phyloP scores from a whole-genome alignment of 2,113 vertebrate species.

The Origma solitaria region DNA sequence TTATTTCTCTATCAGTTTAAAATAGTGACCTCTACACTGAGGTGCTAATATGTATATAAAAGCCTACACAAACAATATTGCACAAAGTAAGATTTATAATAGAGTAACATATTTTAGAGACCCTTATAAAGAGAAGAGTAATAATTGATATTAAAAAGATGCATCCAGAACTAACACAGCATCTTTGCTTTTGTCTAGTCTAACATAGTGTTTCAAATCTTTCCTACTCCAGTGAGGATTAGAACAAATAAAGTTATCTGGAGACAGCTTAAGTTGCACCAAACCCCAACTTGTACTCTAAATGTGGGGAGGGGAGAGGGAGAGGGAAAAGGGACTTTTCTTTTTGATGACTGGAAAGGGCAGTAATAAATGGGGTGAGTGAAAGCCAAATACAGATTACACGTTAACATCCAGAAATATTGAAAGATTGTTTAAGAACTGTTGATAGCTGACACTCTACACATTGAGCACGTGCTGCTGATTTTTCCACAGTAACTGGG shows the following conservation, averaged over 20 bases:
- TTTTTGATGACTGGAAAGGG: conserved; percentile 60
- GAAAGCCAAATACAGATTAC: conserved; percentile 65
- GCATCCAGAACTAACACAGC: conserved; percentile 75
- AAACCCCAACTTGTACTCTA: conserved; percentile 72
- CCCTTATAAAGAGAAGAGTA: conserved; percentile 77
- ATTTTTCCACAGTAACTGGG: conserved; percentile 55
- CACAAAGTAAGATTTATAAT: conserved; percentile 84
- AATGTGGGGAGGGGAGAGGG: background rate
- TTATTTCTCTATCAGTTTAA: conserved; percentile 79
- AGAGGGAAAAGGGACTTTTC: conserved; percentile 29
- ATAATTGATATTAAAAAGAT: conserved; percentile 76
- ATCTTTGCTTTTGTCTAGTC: conserved; percentile 74
- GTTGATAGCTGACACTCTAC: conserved; percentile 54
- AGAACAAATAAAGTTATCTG: conserved; percentile 49
- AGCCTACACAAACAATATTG: conserved; percentile 84
- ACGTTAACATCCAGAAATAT: conserved; percentile 65
- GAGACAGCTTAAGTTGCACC: conserved; percentile 70
- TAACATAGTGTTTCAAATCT: conserved; percentile 74
- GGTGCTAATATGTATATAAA: conserved; percentile 79
- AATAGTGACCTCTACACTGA: conserved; percentile 79
- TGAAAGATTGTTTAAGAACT: conserved; percentile 27
- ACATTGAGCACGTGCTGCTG: conserved; percentile 57
- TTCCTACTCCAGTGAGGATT: conserved; percentile 62
- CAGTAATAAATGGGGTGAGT: conserved; percentile 48
- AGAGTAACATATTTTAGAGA: conserved; percentile 80